phyloP scores from a whole-genome alignment of 2,113 vertebrate species.

The Polypterus bichir region DNA sequence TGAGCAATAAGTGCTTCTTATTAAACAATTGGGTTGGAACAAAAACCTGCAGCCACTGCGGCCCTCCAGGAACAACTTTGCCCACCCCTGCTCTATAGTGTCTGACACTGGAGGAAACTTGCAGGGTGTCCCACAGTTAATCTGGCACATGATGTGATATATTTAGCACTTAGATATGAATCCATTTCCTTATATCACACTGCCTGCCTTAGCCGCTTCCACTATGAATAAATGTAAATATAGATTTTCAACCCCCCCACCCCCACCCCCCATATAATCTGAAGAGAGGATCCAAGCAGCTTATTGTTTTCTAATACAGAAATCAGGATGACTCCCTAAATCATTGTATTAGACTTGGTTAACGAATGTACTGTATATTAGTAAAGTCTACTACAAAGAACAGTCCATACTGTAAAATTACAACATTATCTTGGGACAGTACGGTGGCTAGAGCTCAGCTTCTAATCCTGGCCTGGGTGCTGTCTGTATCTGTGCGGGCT shows the following conservation, averaged over 20 bases:
- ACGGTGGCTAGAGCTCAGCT: constrained; percentile 15
- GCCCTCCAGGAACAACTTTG: too few relatives aligned
- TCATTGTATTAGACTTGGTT: constrained; percentile 25
- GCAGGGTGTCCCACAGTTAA: too few relatives aligned
- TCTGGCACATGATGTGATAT: too few relatives aligned
- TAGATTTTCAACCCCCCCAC: constrained; percentile 12
- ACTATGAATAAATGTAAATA: not conserved
- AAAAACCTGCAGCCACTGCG: too few relatives aligned
- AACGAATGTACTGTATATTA: constrained; percentile 18
- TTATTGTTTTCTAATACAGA: not conserved
- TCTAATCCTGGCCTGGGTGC: not conserved
- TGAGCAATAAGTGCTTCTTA: too few relatives aligned
- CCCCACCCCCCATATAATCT: constrained; percentile 16
- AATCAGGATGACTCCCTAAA: constrained; percentile 28
- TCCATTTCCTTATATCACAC: too few relatives aligned
- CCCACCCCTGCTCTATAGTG: too few relatives aligned
- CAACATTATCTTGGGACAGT: constrained; percentile 21
- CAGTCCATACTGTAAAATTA: constrained; percentile 25
- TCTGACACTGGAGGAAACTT: too few relatives aligned
- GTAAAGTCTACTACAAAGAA: constrained; percentile 17
- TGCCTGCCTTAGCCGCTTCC: too few relatives aligned
- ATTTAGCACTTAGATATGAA: too few relatives aligned
- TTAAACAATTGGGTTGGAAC: too few relatives aligned
- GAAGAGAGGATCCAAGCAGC: constrained; percentile 15
- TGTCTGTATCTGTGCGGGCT: too few relatives aligned